phyloP scores from a whole-genome alignment of 2,888 invertebrate species.

The Odontomyia ornata region DNA sequence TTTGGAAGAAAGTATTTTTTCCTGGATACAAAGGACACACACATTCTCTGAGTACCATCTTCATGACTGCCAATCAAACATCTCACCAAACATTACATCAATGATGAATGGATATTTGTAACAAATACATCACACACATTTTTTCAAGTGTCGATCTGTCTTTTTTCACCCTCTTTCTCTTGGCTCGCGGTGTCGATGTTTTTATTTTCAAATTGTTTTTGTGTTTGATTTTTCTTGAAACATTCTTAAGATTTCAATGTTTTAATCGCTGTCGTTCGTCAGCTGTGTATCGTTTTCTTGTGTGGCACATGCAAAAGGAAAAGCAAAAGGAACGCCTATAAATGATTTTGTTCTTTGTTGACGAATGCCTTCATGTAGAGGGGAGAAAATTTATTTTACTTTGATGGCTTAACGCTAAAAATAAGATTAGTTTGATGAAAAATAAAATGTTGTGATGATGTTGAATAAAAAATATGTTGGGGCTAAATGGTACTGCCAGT shows the following conservation, averaged over 20 bases:
- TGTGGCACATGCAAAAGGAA: background rate
- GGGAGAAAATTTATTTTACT: background rate
- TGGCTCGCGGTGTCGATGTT: no score
- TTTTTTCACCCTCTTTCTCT: no score
- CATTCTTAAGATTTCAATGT: slow-evolving; percentile 28
- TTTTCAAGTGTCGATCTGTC: no score
- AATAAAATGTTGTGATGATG: background rate
- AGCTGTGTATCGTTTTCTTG: background rate
- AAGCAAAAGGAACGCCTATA: no score
- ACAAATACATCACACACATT: no score
- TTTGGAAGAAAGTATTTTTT: no score
- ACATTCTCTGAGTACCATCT: no score
- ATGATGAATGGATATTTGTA: no score
- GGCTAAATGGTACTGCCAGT: background rate
- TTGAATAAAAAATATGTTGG: background rate
- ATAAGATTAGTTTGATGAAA: background rate
- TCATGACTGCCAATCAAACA: no score
- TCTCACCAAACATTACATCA: no score
- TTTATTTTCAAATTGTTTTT: background rate
- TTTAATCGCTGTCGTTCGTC: slow-evolving; percentile 4
- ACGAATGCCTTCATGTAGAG: background rate
- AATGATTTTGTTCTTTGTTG: slow-evolving; percentile 8
- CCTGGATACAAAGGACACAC: no score
- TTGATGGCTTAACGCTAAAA: background rate
- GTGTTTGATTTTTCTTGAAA: slow-evolving; percentile 15